Percentiles rank a stretch among this genome's conserved stretches.
Conservation (phyloP, 2,888 invertebrate genomes). For the Netelia fuscicornis region DNA sequence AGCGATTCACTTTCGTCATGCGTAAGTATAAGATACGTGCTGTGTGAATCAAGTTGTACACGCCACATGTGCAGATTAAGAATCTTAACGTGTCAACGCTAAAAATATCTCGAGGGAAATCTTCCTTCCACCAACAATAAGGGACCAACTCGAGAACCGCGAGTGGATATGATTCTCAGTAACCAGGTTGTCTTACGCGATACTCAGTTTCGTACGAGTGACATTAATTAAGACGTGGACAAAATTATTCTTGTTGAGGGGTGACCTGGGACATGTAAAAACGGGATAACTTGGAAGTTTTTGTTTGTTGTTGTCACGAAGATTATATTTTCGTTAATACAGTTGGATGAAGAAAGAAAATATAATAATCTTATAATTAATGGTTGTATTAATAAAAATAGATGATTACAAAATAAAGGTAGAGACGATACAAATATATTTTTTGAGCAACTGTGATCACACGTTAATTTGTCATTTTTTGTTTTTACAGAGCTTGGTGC, state of each 20-base stretch:
- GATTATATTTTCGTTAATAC: no score
- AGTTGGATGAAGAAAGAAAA: not conserved
- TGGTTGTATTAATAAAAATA: no score
- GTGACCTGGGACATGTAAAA: no score
- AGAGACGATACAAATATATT: conserved; percentile 32
- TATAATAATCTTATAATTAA: not conserved
- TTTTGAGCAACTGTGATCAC: not conserved
- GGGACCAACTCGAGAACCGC: conserved; percentile 53
- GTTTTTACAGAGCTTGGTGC: conserved; percentile 91
- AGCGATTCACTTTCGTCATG: conserved; percentile 52
- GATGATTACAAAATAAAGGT: conserved; percentile 25
- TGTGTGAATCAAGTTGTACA: conserved; percentile 62
- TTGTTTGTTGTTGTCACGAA: no score
- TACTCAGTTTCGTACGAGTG: conserved; percentile 22
- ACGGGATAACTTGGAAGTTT: no score
- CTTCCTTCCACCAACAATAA: conserved; percentile 71
- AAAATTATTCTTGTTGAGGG: not conserved
- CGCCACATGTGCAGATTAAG: conserved; percentile 67
- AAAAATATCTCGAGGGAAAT: conserved; percentile 75
- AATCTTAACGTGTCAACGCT: conserved; percentile 75
- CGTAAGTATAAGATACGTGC: conserved; percentile 55
- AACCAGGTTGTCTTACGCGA: conserved; percentile 57
- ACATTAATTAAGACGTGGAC: not conserved
- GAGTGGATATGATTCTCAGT: conserved; percentile 67
- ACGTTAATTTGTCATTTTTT: conserved; percentile 24